Conservation (phyloP, 1,140 invertebrate genomes). For the Oreohelix idahoensis region DNA sequence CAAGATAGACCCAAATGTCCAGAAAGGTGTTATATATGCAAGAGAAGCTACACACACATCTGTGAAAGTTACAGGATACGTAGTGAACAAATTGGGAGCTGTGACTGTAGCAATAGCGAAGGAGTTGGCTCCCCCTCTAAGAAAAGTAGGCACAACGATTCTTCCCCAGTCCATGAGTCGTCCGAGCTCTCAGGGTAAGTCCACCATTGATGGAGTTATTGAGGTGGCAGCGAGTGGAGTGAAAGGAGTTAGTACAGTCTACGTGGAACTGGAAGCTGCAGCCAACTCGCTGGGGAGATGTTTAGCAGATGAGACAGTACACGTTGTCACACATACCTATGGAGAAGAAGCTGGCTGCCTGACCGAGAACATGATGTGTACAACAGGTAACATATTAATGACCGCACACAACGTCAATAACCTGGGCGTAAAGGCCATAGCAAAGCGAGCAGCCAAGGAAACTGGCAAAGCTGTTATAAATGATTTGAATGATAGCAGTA, state of each 20-base stretch:
- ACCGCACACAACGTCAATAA: conserved; percentile 78
- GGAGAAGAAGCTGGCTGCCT: conserved; percentile 77
- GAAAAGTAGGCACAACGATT: conserved; percentile 77
- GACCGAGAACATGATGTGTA: conserved; percentile 77
- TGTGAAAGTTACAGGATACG: conserved; percentile 73
- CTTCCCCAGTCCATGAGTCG: conserved; percentile 75
- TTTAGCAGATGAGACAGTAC: conserved; percentile 2
- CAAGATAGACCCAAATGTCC: conserved; percentile 56
- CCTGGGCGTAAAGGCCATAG: conserved; percentile 79
- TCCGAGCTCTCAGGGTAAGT: conserved; percentile 76
- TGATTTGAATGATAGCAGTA: conserved; percentile 6
- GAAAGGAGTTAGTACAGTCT: conserved; percentile 68
- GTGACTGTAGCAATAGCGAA: conserved; percentile 79
- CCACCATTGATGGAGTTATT: conserved; percentile 78
- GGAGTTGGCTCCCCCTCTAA: conserved; percentile 80
- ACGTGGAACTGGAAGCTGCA: conserved; percentile 1
- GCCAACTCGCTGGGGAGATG: background rate
- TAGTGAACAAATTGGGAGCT: conserved; percentile 79
- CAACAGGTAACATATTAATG: conserved; percentile 79
- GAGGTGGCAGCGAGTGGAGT: conserved; percentile 81
- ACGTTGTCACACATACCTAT: conserved; percentile 70
- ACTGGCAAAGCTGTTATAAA: conserved; percentile 77
- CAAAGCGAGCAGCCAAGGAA: conserved; percentile 79
- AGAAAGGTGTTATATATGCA: conserved; percentile 78
- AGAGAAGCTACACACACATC: conserved; percentile 77